phyloP scores from a whole-genome alignment of 2,113 vertebrate genomes.

The Panthera leo region DNA sequence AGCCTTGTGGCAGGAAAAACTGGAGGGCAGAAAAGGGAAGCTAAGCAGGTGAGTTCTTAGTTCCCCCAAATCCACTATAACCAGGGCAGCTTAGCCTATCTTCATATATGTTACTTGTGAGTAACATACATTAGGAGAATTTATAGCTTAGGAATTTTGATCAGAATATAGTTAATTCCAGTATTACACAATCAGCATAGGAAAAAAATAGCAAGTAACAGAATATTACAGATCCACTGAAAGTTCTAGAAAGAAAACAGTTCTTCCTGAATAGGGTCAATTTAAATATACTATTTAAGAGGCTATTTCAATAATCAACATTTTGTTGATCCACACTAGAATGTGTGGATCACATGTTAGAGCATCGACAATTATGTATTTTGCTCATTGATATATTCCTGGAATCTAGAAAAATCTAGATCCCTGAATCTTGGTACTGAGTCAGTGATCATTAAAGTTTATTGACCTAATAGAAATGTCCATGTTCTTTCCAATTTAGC shows the following conservation, averaged over 20 bases:
- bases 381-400: not conserved
- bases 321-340: not conserved
- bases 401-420: not conserved
- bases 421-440: not conserved
- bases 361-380: not conserved
- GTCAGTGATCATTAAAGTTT: not conserved
- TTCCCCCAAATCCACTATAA: not conserved
- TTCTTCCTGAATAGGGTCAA: not conserved
- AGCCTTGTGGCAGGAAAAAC: not conserved
- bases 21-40: not conserved
- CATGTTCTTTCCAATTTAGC: not conserved
- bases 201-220: not conserved
- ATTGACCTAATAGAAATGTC: not conserved
- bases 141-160: not conserved
- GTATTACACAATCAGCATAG: not conserved
- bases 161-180: not conserved
- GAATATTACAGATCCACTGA: not conserved
- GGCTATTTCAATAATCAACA: not conserved
- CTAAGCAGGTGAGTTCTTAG: not conserved
- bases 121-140: not conserved
- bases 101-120: not conserved
- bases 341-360: not conserved
- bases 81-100: not conserved
- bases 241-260: not conserved
- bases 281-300: not conserved